A percentile compares a stretch with the other conserved stretches of the same genome.
Conservation (phyloP, 2,797 vertebrate species). For the Carduelis carduelis region DNA sequence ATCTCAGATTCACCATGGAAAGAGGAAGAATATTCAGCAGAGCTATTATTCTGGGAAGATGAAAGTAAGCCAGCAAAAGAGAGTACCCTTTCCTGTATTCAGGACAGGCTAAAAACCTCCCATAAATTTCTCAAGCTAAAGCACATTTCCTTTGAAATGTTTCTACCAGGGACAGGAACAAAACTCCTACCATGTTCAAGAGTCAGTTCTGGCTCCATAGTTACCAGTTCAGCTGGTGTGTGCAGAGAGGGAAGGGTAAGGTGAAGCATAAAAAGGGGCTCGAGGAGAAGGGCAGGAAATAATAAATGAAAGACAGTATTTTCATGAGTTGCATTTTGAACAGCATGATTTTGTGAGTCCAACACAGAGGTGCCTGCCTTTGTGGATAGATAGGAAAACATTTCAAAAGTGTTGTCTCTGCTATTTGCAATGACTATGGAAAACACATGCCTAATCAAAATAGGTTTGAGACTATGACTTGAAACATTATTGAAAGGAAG, state of each 20-base stretch:
- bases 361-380: background rate
- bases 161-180: background rate
- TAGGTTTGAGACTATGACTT: background rate
- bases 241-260: background rate
- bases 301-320: background rate
- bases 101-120: background rate
- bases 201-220: background rate
- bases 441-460: background rate
- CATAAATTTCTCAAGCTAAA: background rate
- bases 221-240: background rate
- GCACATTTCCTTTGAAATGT: background rate
- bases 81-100: background rate
- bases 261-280: background rate
- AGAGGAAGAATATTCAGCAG: background rate
- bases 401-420: background rate
- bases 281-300: background rate
- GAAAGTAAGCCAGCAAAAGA: background rate
- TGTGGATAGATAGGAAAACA: background rate
- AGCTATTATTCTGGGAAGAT: background rate
- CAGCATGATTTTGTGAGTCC: background rate
- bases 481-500: background rate
- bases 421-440: background rate
- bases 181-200: background rate
- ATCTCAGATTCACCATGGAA: background rate
- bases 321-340: background rate